Evolutionary conservation across 2,113 vertebrate genomes (phyloP).

Genomic region (Pollimyrus isidori): DNA sequence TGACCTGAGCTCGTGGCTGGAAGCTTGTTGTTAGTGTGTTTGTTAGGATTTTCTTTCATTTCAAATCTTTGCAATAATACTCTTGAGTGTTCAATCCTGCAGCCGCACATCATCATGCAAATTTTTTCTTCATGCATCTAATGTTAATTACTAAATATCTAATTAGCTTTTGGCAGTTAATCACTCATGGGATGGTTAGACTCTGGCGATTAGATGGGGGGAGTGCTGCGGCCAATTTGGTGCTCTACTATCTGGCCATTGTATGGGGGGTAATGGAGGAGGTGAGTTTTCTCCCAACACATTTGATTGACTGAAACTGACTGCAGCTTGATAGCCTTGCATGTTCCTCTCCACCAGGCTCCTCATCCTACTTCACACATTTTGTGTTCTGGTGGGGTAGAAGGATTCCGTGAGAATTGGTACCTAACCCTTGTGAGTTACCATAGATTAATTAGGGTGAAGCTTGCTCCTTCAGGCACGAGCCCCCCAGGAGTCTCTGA

Average conservation of each 20-base stretch:
- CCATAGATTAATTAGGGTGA: neutral
- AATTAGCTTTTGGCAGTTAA: constrained; percentile 85
- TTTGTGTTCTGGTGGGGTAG: neutral
- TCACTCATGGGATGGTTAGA: constrained; percentile 73
- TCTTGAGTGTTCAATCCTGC: neutral
- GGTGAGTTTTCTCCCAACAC: neutral
- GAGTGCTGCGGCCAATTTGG: neutral
- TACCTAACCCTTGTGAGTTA: neutral
- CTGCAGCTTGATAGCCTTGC: neutral
- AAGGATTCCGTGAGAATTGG: neutral
- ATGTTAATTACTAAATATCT: constrained; percentile 85
- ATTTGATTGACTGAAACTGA: neutral
- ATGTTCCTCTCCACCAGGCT: neutral
- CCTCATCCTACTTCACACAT: neutral
- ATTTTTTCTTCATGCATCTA: constrained; percentile 79
- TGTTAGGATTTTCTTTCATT: neutral
- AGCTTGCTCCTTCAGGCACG: neutral
- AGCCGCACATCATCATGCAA: constrained; percentile 70
- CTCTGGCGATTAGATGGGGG: constrained; percentile 6
- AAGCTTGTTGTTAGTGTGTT: neutral
- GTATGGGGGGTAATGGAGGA: neutral
- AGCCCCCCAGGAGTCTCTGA: neutral
- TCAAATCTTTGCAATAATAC: neutral
- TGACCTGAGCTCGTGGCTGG: neutral
- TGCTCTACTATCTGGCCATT: neutral